Evolutionary conservation across 2,888 invertebrate genomes (phyloP), one percentile per base, ranked within the genome.

Genomic region (Ethmia dodecea): DNA sequence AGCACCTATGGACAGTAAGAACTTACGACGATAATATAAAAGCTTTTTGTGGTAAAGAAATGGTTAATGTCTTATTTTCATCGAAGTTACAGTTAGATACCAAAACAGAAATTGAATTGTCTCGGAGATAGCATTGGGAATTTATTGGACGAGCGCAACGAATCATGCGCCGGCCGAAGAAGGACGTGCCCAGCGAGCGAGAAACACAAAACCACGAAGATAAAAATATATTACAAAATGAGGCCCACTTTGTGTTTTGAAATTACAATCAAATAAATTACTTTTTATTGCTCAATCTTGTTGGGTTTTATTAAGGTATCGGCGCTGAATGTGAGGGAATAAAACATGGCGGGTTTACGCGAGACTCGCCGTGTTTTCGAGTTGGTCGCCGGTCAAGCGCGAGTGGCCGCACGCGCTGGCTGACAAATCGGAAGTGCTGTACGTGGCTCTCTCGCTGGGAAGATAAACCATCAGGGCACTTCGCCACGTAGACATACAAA

Each of bases 211-310:
- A 83, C 83, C 84, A 77, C 83, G 66, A 66, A 79, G 75, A 78
- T 77, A 81, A 86, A 84, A 84, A 83, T 81, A 84, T 74, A 81
- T 81, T 83, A 83, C 81, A 80, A 83, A 84, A 80, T 80, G 76
- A 83, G 83, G 63, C 64, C 78, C 79, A 81, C 78, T 84, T 83
- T 83, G 81, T 86, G 81, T 83, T 84, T 83, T 83, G 80, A 81
- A 84, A 86, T 84, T 83, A 86, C 86, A 84, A 81, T 84, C 83
- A 79, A 80, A 86, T 86, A 86, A 86, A 86, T 86, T 86, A 84
- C 81, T 66, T 84, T 86, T 86, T 86, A 86, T 86, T 86, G 80
- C 84, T 86, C 84, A 86, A 86, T 86, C 83, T 83, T 68, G 84
- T 84, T 84, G 79, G 79, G 66, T 84, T 84, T 84, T 86, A 84